Base-by-base conservation (phyloP, 1,140 invertebrate species). In the Lepidotrigona ventralis region DNA sequence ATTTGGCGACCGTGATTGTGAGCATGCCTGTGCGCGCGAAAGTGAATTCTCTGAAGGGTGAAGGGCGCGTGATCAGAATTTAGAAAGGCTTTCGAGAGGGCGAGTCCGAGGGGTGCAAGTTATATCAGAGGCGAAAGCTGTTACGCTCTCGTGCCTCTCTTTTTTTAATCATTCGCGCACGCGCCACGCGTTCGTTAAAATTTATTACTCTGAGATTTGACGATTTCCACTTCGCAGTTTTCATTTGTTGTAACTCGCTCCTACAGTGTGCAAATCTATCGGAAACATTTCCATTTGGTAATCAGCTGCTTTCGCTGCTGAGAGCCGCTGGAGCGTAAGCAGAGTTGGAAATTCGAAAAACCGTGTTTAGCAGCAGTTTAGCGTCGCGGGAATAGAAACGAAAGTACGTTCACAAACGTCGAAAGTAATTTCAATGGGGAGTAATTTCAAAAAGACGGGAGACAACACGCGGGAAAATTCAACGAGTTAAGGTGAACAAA, bases 371-470 rank as follows among this genome's bases (percentile, higher is more conserved):
- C 12, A 11, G 14, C 11, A 15, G 14, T 21, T 9, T 1, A 33
- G 19, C 21, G n/a, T n/a, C n/a, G n/a, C n/a, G n/a, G n/a, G n/a
- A n/a, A n/a, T n/a, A n/a, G 17, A 21, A 29, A 56, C 15, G 17
- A 4, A 17, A 2, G 11, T 19, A 21, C 33, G n/a, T 71, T 51
- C 6, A 3, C 17, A 23, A 56, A 78, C 54, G 54, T 54, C 46
- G 46, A 78, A 83, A 60, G 73, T 60, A 83, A 78, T 53, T 70
- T 70, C 66, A 69, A 58, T 63, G 64, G 39, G 39, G 39, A 39
- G 6, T 39, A 2, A 33, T 70, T 70, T 56, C 8, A 39, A 53
- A 54, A 54, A 53, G 26, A 26, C 12, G 54, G 51, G 39, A 2
- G 53, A 79, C 39, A 58, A 53, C 39, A 29, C 17, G 51, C 12